phyloP scores from a whole-genome alignment of 2,888 invertebrate genomes.

The Nesidiocoris tenuis region DNA sequence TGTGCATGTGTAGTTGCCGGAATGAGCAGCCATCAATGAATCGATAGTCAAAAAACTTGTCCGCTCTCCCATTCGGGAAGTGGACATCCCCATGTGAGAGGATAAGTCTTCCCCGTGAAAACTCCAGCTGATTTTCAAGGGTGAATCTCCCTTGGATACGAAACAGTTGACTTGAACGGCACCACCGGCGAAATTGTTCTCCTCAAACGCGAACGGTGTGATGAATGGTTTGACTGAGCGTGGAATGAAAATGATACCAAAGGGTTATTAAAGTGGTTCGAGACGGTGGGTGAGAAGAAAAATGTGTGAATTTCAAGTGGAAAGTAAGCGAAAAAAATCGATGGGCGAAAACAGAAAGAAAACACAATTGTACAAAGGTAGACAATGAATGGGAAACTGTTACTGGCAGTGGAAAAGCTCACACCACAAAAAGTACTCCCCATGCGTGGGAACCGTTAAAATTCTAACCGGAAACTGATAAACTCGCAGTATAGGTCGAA shows the following conservation, averaged over 20 bases:
- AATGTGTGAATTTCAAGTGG: neutral
- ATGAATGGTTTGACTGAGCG: slow-evolving; percentile 74
- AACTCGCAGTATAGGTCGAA: slow-evolving; percentile 66
- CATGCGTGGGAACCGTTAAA: no score
- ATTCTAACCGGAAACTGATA: slow-evolving; percentile 59
- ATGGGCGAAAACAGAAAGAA: neutral
- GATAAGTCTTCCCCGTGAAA: slow-evolving; percentile 56
- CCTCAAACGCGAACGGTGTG: slow-evolving; percentile 74
- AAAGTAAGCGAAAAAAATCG: slow-evolving; percentile 7
- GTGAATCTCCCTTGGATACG: slow-evolving; percentile 63
- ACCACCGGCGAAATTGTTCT: slow-evolving; percentile 74
- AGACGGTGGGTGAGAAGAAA: no score
- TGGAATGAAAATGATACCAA: slow-evolving; percentile 11
- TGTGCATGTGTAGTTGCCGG: slow-evolving; percentile 73
- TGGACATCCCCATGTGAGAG: slow-evolving; percentile 47
- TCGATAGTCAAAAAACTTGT: slow-evolving; percentile 63
- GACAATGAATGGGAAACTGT: no score
- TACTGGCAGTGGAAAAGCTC: no score
- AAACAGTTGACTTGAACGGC: slow-evolving; percentile 72
- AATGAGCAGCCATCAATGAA: slow-evolving; percentile 67
- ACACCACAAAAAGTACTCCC: no score
- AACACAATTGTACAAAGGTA: neutral
- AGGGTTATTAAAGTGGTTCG: no score
- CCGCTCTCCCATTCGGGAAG: slow-evolving; percentile 48
- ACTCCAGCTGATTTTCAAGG: slow-evolving; percentile 60